Evolutionary conservation across 2,888 invertebrate species (phyloP).

Genomic region (Drosophila subquinaria): DNA sequence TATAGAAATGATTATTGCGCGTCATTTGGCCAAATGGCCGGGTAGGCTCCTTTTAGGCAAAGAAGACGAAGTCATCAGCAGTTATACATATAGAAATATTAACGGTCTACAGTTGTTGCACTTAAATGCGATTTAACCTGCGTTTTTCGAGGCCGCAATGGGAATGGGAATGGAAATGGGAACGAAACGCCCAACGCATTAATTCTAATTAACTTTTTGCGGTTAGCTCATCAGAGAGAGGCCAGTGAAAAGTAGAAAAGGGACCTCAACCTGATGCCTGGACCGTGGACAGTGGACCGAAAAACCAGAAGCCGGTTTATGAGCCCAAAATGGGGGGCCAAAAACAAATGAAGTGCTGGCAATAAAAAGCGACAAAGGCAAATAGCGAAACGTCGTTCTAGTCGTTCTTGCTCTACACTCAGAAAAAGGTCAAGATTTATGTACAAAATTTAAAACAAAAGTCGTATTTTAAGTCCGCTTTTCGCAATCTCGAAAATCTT

Average conservation of each 20-base stretch:
- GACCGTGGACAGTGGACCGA: not conserved
- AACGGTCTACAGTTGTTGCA: slow-evolving; percentile 56
- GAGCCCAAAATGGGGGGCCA: slow-evolving; percentile 63
- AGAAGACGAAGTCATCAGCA: slow-evolving; percentile 38
- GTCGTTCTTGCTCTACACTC: slow-evolving; percentile 23
- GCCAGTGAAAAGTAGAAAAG: slow-evolving; percentile 29
- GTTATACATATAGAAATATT: slow-evolving; percentile 52
- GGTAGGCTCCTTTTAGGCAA: slow-evolving; percentile 10
- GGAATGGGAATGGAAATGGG: not conserved
- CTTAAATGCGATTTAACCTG: slow-evolving; percentile 75
- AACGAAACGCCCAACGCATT: slow-evolving; percentile 62
- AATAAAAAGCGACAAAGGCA: slow-evolving; percentile 81
- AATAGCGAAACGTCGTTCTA: slow-evolving; percentile 63
- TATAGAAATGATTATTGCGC: slow-evolving; percentile 75
- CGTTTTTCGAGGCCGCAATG: slow-evolving; percentile 1
- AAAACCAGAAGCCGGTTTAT: slow-evolving; percentile 55
- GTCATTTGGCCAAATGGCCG: slow-evolving; percentile 69
- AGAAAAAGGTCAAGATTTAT: not conserved
- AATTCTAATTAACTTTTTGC: slow-evolving; percentile 82
- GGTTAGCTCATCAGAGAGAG: slow-evolving; percentile 60
- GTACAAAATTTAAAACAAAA: too few relatives aligned
- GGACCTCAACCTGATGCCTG: slow-evolving; percentile 14
- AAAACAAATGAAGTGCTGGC: slow-evolving; percentile 81
- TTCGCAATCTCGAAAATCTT: too few relatives aligned
- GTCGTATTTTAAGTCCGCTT: too few relatives aligned